A percentile compares a stretch with the other conserved stretches of the same genome.
Evolutionary conservation across 1,140 invertebrate species (phyloP).

Genomic region (Ceratina australensis): DNA sequence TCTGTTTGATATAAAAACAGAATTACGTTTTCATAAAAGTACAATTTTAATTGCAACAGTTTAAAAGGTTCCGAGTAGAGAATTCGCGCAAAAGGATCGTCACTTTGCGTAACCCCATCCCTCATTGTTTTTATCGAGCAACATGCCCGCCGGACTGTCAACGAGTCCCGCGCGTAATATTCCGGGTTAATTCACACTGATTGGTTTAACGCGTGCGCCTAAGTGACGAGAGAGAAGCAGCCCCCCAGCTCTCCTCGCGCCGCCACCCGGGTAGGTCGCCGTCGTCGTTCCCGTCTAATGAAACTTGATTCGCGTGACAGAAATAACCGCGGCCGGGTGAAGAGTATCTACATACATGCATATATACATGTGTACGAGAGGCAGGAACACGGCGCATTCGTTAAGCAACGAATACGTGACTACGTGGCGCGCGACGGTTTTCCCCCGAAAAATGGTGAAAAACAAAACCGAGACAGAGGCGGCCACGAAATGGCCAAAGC

Average conservation of each 20-base stretch:
- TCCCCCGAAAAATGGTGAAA: neutral
- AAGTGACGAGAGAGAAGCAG: constrained; percentile 12
- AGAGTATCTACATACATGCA: neutral
- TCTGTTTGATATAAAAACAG: too few species aligned
- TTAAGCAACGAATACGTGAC: constrained; percentile 68
- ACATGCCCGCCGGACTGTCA: constrained; percentile 20
- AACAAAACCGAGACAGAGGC: neutral
- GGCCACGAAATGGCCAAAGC: constrained; percentile 57
- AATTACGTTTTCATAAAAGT: neutral
- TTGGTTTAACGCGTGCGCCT: constrained; percentile 63
- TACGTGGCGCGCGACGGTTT: constrained; percentile 54
- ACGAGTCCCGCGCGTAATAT: constrained; percentile 55
- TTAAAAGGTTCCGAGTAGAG: neutral
- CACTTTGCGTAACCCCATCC: neutral
- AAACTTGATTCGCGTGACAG: constrained; percentile 49
- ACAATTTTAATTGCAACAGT: neutral
- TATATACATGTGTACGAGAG: constrained; percentile 19
- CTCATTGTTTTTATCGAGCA: neutral
- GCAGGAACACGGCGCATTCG: constrained; percentile 56
- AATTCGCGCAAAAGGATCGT: neutral
- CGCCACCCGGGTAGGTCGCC: too few species aligned
- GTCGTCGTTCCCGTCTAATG: constrained; percentile 5
- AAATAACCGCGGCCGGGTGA: constrained; percentile 41
- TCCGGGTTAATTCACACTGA: constrained; percentile 63
- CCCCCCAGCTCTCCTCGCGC: too few species aligned